These are phyloP conservation scores for Phaonia tiefii DNA, from an alignment of 2,888 invertebrate species.

Conservation along the genomic window DNA sequence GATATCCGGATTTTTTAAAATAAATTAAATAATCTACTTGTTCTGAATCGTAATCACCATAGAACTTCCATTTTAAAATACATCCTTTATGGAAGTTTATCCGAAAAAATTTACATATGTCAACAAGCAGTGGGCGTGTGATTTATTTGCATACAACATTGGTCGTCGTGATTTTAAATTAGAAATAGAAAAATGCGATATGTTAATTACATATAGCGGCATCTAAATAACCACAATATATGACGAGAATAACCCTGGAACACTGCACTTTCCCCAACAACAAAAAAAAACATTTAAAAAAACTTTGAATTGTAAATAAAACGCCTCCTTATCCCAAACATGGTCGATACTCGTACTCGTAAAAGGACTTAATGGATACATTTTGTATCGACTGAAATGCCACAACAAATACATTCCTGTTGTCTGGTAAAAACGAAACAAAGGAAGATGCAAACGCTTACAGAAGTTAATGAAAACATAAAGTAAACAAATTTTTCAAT, in stretches of 20 bases:
- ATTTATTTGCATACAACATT: conserved; percentile 61
- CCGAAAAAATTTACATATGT: conserved; percentile 69
- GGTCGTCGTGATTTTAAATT: conserved; percentile 1
- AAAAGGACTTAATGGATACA: conserved; percentile 60
- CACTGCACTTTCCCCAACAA: conserved; percentile 9
- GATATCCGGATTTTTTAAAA: no score
- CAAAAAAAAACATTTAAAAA: no score
- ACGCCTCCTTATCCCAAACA: conserved; percentile 61
- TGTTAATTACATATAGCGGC: conserved; percentile 64
- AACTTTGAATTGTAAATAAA: conserved; percentile 61
- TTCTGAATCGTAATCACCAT: conserved; percentile 23
- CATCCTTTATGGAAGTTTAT: conserved; percentile 20
- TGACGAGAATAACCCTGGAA: neutral
- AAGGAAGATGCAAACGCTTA: neutral
- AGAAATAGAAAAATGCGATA: conserved; percentile 62
- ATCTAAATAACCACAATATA: conserved; percentile 27
- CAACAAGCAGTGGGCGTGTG: conserved; percentile 67
- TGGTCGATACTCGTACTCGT: neutral
- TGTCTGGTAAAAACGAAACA: neutral
- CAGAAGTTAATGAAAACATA: conserved; percentile 65
- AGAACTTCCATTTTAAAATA: conserved; percentile 35
- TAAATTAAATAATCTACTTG: no score
- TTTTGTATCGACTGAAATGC: conserved; percentile 14
- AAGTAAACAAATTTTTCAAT: conserved; percentile 65
- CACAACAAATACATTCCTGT: neutral